Percentiles rank a stretch among this genome's conserved stretches.
These are phyloP conservation scores for Osmoderma eremita DNA, from an alignment of 2,888 invertebrate genomes.

Conservation along the genomic window DNA sequence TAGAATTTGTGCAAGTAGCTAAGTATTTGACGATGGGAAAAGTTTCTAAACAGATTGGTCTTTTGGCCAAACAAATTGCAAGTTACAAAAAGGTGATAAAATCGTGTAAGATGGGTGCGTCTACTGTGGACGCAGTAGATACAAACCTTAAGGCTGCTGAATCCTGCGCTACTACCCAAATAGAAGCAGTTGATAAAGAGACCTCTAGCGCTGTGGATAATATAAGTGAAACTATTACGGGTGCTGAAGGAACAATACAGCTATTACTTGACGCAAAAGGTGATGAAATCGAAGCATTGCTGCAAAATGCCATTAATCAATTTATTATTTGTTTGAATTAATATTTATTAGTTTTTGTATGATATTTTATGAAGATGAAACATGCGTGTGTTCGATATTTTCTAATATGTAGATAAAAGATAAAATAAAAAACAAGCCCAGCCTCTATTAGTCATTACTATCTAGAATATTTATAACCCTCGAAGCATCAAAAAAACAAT, in stretches of 20 bases:
- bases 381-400: no score
- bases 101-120: background rate
- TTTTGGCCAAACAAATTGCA: slow-evolving; percentile 3
- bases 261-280: background rate
- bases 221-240: background rate
- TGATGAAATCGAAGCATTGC: background rate
- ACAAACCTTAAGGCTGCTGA: background rate
- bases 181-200: background rate
- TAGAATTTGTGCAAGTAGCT: background rate
- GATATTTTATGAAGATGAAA: no score
- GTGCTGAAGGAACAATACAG: background rate
- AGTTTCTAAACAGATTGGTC: background rate
- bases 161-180: background rate
- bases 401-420: background rate
- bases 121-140: background rate
- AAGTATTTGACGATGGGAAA: background rate
- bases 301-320: no score
- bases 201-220: background rate
- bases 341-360: no score
- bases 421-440: background rate
- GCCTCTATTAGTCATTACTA: background rate
- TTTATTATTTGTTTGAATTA: no score
- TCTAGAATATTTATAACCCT: slow-evolving; percentile 17
- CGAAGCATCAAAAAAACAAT: slow-evolving; percentile 22
- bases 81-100: slow-evolving; percentile 13